Base-by-base conservation (phyloP, 2,113 vertebrate genomes). In the Plecturocebus donacophilus region DNA sequence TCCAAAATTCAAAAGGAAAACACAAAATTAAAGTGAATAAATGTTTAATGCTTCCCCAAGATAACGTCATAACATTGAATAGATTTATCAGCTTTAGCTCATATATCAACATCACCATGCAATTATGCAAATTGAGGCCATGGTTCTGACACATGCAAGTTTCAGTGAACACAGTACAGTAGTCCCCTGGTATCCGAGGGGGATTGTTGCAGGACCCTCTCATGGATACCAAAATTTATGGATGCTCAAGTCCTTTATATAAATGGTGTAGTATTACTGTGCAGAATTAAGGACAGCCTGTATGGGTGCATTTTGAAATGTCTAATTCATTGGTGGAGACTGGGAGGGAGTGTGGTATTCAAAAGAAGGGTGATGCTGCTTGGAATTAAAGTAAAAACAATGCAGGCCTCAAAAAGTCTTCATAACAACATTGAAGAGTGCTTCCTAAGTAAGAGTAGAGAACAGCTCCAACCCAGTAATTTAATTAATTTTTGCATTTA, bases 1-100 rank as follows among this genome's bases (percentile, higher is more conserved):
- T 87, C 70, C 68, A 45, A 71, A 87, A 90, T 85, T 95, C 14
- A 89, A 76, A 90, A 83, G 42, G 25, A 56, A 77, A 91, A 64
- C n/a, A 40, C 35, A 68, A 80, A 83, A 75, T 82, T 30, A 84
- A 79, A 88, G 30, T 25, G 10, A 66, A 81, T 35, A 32, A 38
- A n/a, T 32, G 3, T 79, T 68, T 16, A 89, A 52, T 25, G 16
- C 1, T 11, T 79, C 5, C 32, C 7, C 79, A 79, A 8, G 13
- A 25, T n/a, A 35, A n/a, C 13, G 32, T 70, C 54, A 49, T 81
- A 81, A 66, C 58, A 2, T 23, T 77, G 19, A 13, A 64, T 76
- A 61, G 58, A 40, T 85, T 89, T 58, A 32, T 81, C 38, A 70
- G 66, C 64, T 91, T 85, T 32, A 85, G 40, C 8, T 66, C 40